A percentile compares a stretch with the other conserved stretches of the same genome.
phyloP scores from a whole-genome alignment of 2,113 vertebrate genomes.

The Gymnogyps californianus region DNA sequence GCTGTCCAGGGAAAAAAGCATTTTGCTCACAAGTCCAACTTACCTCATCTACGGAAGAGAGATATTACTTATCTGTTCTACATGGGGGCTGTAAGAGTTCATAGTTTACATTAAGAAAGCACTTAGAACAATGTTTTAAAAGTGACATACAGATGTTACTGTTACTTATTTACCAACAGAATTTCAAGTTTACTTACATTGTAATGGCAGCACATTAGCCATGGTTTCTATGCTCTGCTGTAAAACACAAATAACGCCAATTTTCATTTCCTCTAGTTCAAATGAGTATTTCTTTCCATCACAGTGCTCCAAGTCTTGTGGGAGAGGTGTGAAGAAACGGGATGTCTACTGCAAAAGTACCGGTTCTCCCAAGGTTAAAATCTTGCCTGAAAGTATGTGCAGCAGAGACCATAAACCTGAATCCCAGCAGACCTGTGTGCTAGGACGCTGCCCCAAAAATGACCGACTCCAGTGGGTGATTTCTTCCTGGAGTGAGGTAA shows the following conservation, averaged over 20 bases:
- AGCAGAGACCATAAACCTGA: constrained; percentile 77
- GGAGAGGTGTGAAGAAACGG: constrained; percentile 87
- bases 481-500: constrained; percentile 91
- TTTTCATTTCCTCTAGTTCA: neutral
- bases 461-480: constrained; percentile 87
- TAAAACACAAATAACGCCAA: neutral
- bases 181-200: neutral
- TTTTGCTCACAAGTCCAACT: neutral
- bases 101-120: neutral
- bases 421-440: constrained; percentile 86
- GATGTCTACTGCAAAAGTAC: constrained; percentile 83
- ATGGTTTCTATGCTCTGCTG: neutral
- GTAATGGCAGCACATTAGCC: neutral
- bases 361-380: constrained; percentile 63
- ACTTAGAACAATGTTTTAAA: neutral
- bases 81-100: neutral
- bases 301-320: constrained; percentile 95
- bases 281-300: neutral
- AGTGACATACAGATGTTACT: neutral
- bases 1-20: neutral
- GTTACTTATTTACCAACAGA: neutral
- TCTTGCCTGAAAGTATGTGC: constrained; percentile 83
- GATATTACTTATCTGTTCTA: neutral
- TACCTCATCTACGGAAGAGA: neutral
- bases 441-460: constrained; percentile 90